These are phyloP conservation scores for Ctenodactylus gundi DNA, from an alignment of 2,113 vertebrate genomes.

Conservation along the genomic window DNA sequence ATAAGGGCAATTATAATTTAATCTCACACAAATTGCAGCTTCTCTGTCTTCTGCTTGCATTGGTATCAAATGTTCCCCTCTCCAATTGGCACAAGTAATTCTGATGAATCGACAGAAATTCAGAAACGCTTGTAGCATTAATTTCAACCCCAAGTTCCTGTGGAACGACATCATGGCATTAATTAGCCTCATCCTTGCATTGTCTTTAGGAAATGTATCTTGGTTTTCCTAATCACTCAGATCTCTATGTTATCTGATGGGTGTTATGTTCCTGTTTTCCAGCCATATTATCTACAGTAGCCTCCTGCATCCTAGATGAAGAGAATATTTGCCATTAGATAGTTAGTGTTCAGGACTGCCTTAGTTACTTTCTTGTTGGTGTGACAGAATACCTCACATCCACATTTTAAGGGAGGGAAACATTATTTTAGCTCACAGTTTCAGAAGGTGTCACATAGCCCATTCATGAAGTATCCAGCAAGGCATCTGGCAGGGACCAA, in stretches of 20 bases:
- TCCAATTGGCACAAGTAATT: not conserved
- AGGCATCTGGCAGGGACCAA: too few relatives aligned
- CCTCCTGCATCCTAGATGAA: too few relatives aligned
- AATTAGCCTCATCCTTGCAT: not conserved
- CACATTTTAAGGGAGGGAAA: too few relatives aligned
- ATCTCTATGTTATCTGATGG: not conserved
- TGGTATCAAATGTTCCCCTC: not conserved
- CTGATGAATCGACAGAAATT: conserved; percentile 21
- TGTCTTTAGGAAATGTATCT: not conserved
- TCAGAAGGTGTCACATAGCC: too few relatives aligned
- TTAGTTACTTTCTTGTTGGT: too few relatives aligned
- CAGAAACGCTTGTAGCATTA: not conserved
- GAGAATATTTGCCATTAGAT: not conserved
- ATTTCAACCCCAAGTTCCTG: not conserved
- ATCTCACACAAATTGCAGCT: conserved; percentile 31
- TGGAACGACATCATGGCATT: not conserved
- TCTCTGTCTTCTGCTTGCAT: not conserved
- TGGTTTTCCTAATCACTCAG: not conserved
- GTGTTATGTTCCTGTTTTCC: not conserved
- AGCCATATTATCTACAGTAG: too few relatives aligned
- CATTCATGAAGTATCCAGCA: too few relatives aligned
- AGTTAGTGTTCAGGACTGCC: not conserved
- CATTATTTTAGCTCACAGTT: too few relatives aligned
- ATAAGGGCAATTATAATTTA: conserved; percentile 68
- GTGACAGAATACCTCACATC: too few relatives aligned